Conservation (phyloP, 2,888 invertebrate species). For the Caenorhabditis uteleia region DNA sequence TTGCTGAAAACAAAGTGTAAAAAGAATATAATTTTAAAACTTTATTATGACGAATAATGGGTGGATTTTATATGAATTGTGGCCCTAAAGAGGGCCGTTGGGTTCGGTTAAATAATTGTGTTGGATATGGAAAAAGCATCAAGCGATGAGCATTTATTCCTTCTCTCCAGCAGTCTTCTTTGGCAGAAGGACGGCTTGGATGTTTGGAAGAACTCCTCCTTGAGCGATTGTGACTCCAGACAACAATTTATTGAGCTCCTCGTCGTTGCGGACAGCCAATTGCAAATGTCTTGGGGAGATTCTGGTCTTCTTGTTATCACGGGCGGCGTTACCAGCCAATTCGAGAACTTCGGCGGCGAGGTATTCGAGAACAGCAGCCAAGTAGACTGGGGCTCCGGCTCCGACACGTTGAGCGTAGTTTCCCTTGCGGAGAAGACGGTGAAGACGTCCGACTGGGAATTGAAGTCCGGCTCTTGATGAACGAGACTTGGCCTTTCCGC, state of each 20-base stretch:
- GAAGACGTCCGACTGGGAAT: constrained; percentile 68
- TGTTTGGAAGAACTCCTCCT: constrained; percentile 78
- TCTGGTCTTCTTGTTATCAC: constrained; percentile 73
- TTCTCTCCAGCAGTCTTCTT: constrained; percentile 60
- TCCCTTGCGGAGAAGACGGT: constrained; percentile 64
- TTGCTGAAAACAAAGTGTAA: no score
- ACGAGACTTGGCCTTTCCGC: constrained; percentile 59
- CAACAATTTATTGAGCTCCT: constrained; percentile 66
- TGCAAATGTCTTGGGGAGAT: constrained; percentile 71
- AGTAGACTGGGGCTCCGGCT: constrained; percentile 65
- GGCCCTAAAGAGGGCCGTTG: constrained; percentile 59
- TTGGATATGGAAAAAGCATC: neutral
- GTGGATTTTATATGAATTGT: no score
- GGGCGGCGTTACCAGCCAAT: constrained; percentile 70
- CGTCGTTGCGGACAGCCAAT: constrained; percentile 66
- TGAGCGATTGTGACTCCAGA: constrained; percentile 82
- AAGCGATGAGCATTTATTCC: constrained; percentile 34
- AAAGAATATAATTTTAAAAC: no score
- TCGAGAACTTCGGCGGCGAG: constrained; percentile 63
- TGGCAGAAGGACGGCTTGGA: constrained; percentile 64
- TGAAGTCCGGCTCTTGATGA: constrained; percentile 68
- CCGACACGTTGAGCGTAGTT: constrained; percentile 66
- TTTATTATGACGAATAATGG: no score
- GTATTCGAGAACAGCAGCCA: constrained; percentile 65
- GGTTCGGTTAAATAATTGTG: constrained; percentile 22